Evolutionary conservation across 2,888 invertebrate genomes (phyloP).

Genomic region (Dynastes maya): DNA sequence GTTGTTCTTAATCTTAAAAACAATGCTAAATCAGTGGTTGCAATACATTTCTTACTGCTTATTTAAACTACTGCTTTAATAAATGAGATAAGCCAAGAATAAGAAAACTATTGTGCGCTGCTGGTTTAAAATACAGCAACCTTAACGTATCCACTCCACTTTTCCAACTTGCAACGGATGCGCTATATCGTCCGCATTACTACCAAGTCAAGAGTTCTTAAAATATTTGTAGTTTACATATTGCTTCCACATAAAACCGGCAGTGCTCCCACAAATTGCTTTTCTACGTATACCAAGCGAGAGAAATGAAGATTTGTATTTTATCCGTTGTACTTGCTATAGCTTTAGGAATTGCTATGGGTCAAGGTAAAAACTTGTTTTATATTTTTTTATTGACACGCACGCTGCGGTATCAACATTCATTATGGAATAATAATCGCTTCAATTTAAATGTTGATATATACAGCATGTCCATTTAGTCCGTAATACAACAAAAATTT

Average conservation of each 20-base stretch:
- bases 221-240: background rate
- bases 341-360: background rate
- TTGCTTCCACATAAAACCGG: background rate
- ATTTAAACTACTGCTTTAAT: too few species aligned
- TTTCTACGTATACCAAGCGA: background rate
- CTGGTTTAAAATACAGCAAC: too few species aligned
- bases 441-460: too few species aligned
- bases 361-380: background rate
- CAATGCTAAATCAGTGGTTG: too few species aligned
- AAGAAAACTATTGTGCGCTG: too few species aligned
- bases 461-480: too few species aligned
- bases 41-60: too few species aligned
- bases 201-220: background rate
- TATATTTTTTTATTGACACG: background rate
- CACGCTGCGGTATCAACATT: too few species aligned
- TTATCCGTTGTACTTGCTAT: background rate
- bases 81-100: too few species aligned
- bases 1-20: too few species aligned
- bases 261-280: background rate
- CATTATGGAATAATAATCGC: too few species aligned
- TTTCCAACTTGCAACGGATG: background rate
- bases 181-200: background rate
- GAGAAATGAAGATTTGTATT: conserved; percentile 2
- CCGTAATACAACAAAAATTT: too few species aligned
- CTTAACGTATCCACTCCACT: background rate